A percentile compares a stretch with the other conserved stretches of the same genome.
Evolutionary conservation across 1,140 invertebrate species (phyloP).

Genomic region (Himalopsyche phryganea): DNA sequence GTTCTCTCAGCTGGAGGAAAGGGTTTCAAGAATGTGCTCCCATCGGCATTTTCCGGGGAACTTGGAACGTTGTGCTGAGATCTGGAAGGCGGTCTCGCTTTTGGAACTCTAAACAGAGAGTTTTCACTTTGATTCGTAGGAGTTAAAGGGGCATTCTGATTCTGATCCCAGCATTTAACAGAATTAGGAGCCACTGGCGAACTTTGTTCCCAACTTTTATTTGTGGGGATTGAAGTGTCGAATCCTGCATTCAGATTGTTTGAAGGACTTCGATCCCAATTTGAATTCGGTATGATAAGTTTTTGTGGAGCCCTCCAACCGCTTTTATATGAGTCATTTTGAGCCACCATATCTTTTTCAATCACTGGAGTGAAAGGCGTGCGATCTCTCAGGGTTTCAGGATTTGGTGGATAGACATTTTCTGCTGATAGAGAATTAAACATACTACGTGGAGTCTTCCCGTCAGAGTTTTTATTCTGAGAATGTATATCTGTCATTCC

Average conservation of each 20-base stretch:
- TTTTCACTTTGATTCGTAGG: slow-evolving; percentile 45
- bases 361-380: slow-evolving; percentile 1
- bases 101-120: slow-evolving; percentile 61
- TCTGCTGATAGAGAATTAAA: background rate
- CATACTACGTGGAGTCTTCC: background rate
- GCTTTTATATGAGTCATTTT: slow-evolving; percentile 9
- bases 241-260: slow-evolving; percentile 34
- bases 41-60: slow-evolving; percentile 44
- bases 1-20: slow-evolving; percentile 50
- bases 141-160: slow-evolving; percentile 14
- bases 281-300: slow-evolving; percentile 27
- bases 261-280: slow-evolving; percentile 26
- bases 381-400: slow-evolving; percentile 1
- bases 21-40: slow-evolving; percentile 55
- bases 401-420: background rate
- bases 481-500: slow-evolving; percentile 42
- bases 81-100: slow-evolving; percentile 62
- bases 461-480: slow-evolving; percentile 8
- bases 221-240: slow-evolving; percentile 17
- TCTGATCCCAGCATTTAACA: slow-evolving; percentile 29
- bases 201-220: slow-evolving; percentile 28
- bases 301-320: slow-evolving; percentile 49
- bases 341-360: slow-evolving; percentile 10
- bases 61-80: slow-evolving; percentile 43
- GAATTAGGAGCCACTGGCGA: slow-evolving; percentile 24